Percentiles rank a stretch among this genome's conserved stretches.
Conservation (phyloP, 2,113 vertebrate species). For the Bubo scandiacus region DNA sequence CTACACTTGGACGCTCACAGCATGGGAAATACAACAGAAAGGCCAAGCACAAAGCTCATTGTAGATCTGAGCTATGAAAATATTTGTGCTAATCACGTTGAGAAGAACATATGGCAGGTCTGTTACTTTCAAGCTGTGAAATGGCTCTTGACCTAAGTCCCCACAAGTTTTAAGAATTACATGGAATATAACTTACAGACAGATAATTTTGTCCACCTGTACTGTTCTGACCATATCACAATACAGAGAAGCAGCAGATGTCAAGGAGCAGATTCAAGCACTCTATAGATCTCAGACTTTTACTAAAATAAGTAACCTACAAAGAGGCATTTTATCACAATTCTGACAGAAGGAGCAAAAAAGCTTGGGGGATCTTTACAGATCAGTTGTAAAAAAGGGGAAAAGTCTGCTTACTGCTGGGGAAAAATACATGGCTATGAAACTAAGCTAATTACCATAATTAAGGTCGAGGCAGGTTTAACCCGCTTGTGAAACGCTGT, state of each 20-base stretch:
- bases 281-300: background rate
- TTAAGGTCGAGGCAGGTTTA: background rate
- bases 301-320: background rate
- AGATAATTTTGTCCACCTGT: background rate
- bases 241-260: background rate
- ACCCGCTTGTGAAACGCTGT: background rate
- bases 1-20: background rate
- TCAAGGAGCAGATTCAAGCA: background rate
- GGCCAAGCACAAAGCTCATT: background rate
- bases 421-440: background rate
- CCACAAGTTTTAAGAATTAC: background rate
- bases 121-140: background rate
- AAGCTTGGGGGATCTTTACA: background rate
- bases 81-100: rapidly evolving
- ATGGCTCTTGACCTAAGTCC: background rate
- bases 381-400: background rate
- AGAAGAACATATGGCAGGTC: background rate
- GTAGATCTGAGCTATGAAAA: background rate
- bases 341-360: background rate
- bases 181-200: background rate
- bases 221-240: rapidly evolving
- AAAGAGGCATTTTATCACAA: background rate
- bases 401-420: background rate
- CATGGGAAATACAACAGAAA: background rate
- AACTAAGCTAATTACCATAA: background rate